Percentiles rank a stretch among this genome's conserved stretches.
Conservation (phyloP, 2,888 invertebrate species). For the Leptarthrus brevirostris region DNA sequence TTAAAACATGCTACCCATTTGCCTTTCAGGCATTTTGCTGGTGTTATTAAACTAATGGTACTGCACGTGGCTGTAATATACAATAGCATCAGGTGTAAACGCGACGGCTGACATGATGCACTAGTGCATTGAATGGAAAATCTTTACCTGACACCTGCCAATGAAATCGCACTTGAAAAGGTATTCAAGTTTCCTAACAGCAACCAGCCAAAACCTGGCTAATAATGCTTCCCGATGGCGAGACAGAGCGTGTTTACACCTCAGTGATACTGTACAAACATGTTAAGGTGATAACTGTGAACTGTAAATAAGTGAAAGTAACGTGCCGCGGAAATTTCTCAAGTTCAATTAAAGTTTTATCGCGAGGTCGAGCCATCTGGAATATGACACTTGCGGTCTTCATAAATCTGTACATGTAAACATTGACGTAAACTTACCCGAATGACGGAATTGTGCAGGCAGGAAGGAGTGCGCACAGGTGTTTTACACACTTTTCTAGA, state of each 20-base stretch:
- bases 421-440: not conserved
- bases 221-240: not conserved
- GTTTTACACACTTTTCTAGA: not conserved
- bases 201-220: not conserved
- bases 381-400: constrained; percentile 8
- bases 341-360: constrained; percentile 12
- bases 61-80: constrained; percentile 12
- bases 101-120: not conserved
- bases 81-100: constrained; percentile 1
- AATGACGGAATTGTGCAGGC: not conserved
- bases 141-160: not conserved
- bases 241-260: not conserved
- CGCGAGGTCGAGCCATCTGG: not conserved
- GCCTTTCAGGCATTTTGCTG: not conserved
- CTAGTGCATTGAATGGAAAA: not conserved
- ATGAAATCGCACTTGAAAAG: not conserved
- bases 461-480: not conserved
- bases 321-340: constrained; percentile 16
- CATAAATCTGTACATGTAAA: not conserved
- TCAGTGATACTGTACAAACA: not conserved
- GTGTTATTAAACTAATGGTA: no score
- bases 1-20: constrained; percentile 4
- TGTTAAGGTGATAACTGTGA: not conserved
- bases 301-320: constrained; percentile 37
- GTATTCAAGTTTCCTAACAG: not conserved